Percentiles rank a stretch among this genome's conserved stretches.
Evolutionary conservation across 2,888 invertebrate species (phyloP).

Genomic region (Orthosia cruda): DNA sequence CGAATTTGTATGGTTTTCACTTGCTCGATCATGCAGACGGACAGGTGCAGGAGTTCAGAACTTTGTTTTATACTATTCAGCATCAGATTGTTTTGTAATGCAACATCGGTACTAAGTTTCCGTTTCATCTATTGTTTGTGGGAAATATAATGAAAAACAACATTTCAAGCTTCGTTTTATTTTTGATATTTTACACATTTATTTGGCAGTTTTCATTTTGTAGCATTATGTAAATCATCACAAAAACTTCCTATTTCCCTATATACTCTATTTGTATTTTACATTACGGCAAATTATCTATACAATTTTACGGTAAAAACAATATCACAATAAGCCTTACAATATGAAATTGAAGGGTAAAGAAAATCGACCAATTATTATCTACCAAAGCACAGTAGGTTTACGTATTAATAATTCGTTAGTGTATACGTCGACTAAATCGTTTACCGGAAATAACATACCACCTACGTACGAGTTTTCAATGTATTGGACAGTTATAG

Average conservation of each 20-base stretch:
- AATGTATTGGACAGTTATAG: conserved; percentile 71
- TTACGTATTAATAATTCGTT: conserved; percentile 66
- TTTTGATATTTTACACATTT: conserved; percentile 83
- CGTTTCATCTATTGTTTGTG: neutral
- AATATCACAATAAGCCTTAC: conserved; percentile 62
- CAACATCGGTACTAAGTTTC: too few relatives aligned
- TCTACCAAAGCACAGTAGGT: conserved; percentile 74
- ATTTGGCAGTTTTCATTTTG: conserved; percentile 86
- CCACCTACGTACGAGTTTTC: conserved; percentile 65
- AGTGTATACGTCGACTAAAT: conserved; percentile 58
- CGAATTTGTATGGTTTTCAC: conserved; percentile 54
- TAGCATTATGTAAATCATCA: conserved; percentile 79
- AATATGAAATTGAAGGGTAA: conserved; percentile 43
- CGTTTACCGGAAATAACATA: conserved; percentile 59
- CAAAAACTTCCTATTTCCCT: conserved; percentile 75
- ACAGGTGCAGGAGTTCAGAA: conserved; percentile 50
- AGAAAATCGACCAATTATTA: conserved; percentile 58
- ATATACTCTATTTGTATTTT: conserved; percentile 64
- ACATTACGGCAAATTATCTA: conserved; percentile 64
- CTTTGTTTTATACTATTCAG: conserved; percentile 37
- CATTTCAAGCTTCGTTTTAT: conserved; percentile 83
- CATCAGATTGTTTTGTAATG: conserved; percentile 32
- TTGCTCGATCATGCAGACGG: conserved; percentile 35
- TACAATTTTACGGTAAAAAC: conserved; percentile 40
- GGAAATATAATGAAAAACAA: conserved; percentile 27